A percentile compares a stretch with the other conserved stretches of the same genome.
These are phyloP conservation scores for Drosophila punjabiensis DNA, from an alignment of 1,140 invertebrate species.

Conservation along the genomic window DNA sequence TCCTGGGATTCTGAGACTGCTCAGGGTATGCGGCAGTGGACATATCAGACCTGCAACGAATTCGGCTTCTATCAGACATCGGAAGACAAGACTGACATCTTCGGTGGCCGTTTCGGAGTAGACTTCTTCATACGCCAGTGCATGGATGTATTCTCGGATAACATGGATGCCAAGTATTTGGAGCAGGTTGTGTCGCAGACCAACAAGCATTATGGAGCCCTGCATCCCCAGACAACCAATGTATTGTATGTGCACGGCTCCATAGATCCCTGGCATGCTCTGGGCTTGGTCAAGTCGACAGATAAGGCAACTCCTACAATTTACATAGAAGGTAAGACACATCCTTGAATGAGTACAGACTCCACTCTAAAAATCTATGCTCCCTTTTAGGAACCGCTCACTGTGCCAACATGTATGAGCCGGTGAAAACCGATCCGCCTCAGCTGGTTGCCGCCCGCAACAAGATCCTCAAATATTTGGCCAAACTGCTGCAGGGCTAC, in stretches of 20 bases:
- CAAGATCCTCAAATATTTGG: constrained; percentile 87
- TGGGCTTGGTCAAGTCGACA: constrained; percentile 89
- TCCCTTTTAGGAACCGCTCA: constrained; percentile 90
- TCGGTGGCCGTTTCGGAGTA: constrained; percentile 91
- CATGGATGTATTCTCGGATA: constrained; percentile 91
- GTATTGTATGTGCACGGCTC: constrained; percentile 96
- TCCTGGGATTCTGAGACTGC: constrained; percentile 88
- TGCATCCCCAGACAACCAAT: constrained; percentile 89
- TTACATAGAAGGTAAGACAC: constrained; percentile 88
- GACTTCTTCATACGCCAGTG: constrained; percentile 94
- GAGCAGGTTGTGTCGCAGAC: constrained; percentile 89
- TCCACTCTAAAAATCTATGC: not conserved
- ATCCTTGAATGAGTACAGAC: too few species aligned
- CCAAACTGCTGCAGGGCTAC: constrained; percentile 61
- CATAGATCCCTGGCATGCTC: constrained; percentile 97
- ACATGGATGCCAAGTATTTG: constrained; percentile 72
- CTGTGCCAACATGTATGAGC: constrained; percentile 93
- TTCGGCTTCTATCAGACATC: constrained; percentile 98
- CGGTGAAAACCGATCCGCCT: constrained; percentile 87
- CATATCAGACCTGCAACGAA: constrained; percentile 97
- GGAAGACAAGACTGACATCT: constrained; percentile 89
- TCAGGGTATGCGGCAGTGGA: constrained; percentile 93
- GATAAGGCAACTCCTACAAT: constrained; percentile 88
- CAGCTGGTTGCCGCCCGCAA: constrained; percentile 88
- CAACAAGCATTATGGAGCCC: constrained; percentile 93